phyloP scores from a whole-genome alignment of 2,113 vertebrate species.

The Aldabrachelys gigantea region DNA sequence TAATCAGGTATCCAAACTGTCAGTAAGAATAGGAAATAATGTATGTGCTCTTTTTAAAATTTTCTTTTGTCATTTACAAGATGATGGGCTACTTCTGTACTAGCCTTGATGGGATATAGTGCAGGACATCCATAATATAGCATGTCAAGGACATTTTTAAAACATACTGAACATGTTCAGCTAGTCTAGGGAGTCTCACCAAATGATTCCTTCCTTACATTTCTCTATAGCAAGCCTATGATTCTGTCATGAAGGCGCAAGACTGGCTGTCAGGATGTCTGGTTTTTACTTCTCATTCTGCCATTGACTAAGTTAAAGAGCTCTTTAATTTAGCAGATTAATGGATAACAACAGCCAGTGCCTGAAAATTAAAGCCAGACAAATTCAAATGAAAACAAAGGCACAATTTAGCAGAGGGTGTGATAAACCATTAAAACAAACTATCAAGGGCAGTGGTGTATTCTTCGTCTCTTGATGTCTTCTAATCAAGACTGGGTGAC shows the following conservation, averaged over 20 bases:
- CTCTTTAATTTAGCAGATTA: not conserved
- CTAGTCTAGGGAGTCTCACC: conserved; percentile 40
- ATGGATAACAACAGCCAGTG: not conserved
- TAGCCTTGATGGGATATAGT: conserved; percentile 67
- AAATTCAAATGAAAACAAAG: not conserved
- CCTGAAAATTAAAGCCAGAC: not conserved
- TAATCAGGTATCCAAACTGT: conserved; percentile 69
- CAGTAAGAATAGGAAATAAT: conserved; percentile 70
- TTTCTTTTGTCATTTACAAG: conserved; percentile 54
- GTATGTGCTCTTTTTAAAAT: conserved; percentile 40
- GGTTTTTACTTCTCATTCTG: not conserved
- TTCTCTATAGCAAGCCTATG: not conserved
- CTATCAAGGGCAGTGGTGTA: not conserved
- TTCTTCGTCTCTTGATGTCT: not conserved
- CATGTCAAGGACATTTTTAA: conserved; percentile 54
- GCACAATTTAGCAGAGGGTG: not conserved
- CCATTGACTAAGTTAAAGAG: not conserved
- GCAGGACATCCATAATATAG: conserved; percentile 57
- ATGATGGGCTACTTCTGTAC: conserved; percentile 47
- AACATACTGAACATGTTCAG: not conserved
- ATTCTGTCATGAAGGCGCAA: not conserved
- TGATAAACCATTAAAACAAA: not conserved
- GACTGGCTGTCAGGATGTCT: not conserved
- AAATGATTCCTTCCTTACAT: conserved; percentile 14
- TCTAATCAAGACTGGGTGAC: not conserved